Evolutionary conservation across 1,140 invertebrate species (phyloP).

Genomic region (Holotrichia oblita): DNA sequence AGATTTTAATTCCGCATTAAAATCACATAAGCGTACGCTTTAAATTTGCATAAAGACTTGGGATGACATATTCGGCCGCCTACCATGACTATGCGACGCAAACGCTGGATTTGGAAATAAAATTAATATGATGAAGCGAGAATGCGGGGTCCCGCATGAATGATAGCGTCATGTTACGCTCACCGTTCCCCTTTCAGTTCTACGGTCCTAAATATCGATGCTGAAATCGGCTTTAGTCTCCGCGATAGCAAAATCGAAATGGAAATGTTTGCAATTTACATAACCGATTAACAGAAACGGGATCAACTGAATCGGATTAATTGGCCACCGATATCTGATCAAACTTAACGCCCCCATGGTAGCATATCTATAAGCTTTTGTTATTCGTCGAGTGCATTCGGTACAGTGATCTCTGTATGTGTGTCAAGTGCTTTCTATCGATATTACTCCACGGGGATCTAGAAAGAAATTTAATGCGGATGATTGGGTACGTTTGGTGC

Average conservation of each 20-base stretch:
- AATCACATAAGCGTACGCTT: background rate
- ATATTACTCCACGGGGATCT: too few relatives aligned
- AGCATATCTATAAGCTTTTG: too few relatives aligned
- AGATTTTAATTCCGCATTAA: background rate
- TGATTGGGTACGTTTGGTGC: too few relatives aligned
- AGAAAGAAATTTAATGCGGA: too few relatives aligned
- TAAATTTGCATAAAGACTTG: slow-evolving; percentile 6
- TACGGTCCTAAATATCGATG: background rate
- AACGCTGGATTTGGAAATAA: background rate
- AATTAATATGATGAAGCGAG: background rate
- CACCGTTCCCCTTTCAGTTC: background rate
- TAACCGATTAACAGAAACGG: slow-evolving; percentile 30
- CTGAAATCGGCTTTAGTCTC: slow-evolving; percentile 16
- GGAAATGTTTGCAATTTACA: slow-evolving; percentile 34
- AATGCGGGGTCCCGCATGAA: background rate
- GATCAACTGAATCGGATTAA: slow-evolving; percentile 35
- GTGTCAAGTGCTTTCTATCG: too few relatives aligned
- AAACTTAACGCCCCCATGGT: background rate
- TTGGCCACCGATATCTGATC: slow-evolving; percentile 25
- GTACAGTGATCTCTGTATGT: too few relatives aligned
- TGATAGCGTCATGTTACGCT: background rate
- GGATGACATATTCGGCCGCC: slow-evolving; percentile 3
- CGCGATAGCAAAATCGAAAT: slow-evolving; percentile 4
- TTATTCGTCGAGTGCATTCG: too few relatives aligned
- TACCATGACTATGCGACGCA: background rate